These are phyloP conservation scores for Anseranas semipalmata DNA, from an alignment of 2,113 vertebrate species.

Conservation along the genomic window DNA sequence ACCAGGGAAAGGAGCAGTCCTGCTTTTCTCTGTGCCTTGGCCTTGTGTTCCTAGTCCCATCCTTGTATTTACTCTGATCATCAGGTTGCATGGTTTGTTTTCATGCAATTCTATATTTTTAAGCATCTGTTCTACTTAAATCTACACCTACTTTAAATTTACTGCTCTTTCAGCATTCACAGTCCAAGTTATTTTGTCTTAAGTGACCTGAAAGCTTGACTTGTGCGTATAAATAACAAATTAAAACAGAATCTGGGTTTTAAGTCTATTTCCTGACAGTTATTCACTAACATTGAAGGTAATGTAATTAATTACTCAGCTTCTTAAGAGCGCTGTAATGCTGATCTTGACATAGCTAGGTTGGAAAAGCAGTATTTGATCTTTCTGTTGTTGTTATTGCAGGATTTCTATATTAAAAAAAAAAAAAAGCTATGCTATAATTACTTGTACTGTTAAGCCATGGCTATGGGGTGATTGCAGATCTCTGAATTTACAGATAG, in stretches of 20 bases:
- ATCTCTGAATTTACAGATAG: conserved; percentile 32
- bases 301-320: conserved; percentile 19
- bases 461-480: conserved; percentile 22
- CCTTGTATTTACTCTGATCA: neutral
- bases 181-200: neutral
- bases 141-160: neutral
- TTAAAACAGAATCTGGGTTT: conserved; percentile 28
- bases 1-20: accelerated
- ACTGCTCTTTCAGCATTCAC: neutral
- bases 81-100: neutral
- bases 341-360: neutral
- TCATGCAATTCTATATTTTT: neutral
- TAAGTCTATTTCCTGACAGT: conserved; percentile 16
- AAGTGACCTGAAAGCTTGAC: neutral
- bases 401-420: neutral
- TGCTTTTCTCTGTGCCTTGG: neutral
- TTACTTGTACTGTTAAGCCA: conserved; percentile 5
- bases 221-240: conserved; percentile 9
- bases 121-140: neutral
- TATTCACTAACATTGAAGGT: neutral
- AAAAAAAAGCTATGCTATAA: neutral
- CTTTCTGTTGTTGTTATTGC: neutral
- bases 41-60: neutral
- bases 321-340: conserved; percentile 9
- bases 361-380: neutral